phyloP scores from a whole-genome alignment of 2,797 vertebrate genomes.

The Arnoldichthys spilopterus region DNA sequence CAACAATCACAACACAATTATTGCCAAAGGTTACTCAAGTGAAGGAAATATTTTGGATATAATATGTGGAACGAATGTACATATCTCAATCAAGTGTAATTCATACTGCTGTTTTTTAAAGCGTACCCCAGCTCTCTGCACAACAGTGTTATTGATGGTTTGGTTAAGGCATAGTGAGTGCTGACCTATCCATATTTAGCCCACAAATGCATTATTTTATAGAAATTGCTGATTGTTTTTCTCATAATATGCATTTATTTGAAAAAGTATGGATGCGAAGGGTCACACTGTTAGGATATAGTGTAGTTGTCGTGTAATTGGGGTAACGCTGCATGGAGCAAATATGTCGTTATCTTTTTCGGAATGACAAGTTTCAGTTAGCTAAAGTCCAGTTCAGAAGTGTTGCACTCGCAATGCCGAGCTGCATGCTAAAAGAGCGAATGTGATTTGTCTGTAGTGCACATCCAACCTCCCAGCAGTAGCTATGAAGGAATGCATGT shows the following conservation, averaged over 20 bases:
- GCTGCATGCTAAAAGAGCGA: no score
- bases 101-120: not conserved
- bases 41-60: not conserved
- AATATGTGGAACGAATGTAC: not conserved
- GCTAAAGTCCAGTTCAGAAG: not conserved
- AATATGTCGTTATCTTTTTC: not conserved
- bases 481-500: not conserved
- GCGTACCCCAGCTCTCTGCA: not conserved
- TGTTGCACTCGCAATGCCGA: not conserved
- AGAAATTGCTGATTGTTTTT: not conserved
- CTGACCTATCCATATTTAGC: not conserved
- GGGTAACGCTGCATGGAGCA: not conserved
- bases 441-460: not conserved
- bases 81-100: not conserved
- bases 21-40: conserved; percentile 2
- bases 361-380: not conserved
- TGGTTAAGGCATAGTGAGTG: not conserved
- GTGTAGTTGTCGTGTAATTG: no score
- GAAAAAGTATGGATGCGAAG: no score
- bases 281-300: no score
- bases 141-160: not conserved
- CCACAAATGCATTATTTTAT: not conserved
- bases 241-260: no score
- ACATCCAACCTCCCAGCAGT: not conserved
- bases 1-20: not conserved